Evolutionary conservation across 2,113 vertebrate species (phyloP).

Genomic region (Pygoscelis antarcticus): DNA sequence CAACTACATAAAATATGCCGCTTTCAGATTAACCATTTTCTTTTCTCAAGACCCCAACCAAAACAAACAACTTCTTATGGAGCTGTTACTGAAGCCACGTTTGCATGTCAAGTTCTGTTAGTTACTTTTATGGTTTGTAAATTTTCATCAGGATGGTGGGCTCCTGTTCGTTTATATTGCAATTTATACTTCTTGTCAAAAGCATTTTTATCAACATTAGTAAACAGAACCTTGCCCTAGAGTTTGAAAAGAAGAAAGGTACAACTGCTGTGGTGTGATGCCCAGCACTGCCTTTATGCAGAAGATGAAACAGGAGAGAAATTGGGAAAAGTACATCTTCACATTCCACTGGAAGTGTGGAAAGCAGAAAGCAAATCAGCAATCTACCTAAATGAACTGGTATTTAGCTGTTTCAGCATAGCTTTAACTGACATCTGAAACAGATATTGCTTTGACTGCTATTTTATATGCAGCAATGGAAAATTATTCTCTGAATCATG

Average conservation of each 20-base stretch:
- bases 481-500: not conserved
- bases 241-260: not conserved
- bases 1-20: not conserved
- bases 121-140: not conserved
- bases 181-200: not conserved
- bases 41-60: not conserved
- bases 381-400: not conserved
- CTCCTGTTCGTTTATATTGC: not conserved
- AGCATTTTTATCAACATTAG: not conserved
- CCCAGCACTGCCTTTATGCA: not conserved
- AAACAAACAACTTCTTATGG: not conserved
- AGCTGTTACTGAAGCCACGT: not conserved
- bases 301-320: not conserved
- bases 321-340: not conserved
- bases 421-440: not conserved
- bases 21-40: not conserved
- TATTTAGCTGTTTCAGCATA: not conserved
- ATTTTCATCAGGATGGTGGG: not conserved
- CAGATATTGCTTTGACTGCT: not conserved
- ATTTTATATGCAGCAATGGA: not conserved
- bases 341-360: not conserved
- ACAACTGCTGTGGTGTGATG: not conserved
- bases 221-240: not conserved
- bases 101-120: not conserved
- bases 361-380: not conserved